phyloP scores from a whole-genome alignment of 2,888 invertebrate genomes.

The Lysandra coridon region DNA sequence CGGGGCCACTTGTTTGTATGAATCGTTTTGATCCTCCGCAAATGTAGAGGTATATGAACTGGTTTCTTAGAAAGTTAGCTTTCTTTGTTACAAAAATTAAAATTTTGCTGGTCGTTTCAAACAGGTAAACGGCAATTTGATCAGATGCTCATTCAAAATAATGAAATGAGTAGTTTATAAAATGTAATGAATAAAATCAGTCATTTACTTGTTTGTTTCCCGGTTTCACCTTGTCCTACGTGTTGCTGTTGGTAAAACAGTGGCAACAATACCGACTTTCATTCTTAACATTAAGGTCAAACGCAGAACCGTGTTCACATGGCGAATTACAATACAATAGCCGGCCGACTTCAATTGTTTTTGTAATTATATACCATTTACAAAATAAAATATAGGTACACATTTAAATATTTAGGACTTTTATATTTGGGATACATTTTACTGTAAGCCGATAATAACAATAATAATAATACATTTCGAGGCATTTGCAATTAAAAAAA shows the following conservation, averaged over 20 bases:
- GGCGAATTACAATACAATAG: slow-evolving; percentile 29
- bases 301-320: slow-evolving; percentile 23
- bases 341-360: slow-evolving; percentile 14
- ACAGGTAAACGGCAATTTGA: not conserved
- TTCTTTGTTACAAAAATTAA: not conserved
- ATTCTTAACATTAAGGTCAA: slow-evolving; percentile 27
- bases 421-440: too few relatives aligned
- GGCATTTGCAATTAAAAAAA: too few relatives aligned
- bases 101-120: not conserved
- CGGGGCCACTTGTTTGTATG: not conserved
- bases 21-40: not conserved
- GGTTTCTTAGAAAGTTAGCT: not conserved
- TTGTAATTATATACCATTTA: slow-evolving; percentile 6
- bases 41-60: not conserved
- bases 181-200: not conserved
- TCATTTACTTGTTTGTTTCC: not conserved
- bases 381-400: not conserved
- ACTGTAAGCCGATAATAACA: too few relatives aligned
- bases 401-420: too few relatives aligned
- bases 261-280: slow-evolving; percentile 26
- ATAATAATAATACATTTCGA: too few relatives aligned
- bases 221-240: slow-evolving; percentile 15
- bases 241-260: slow-evolving; percentile 21
- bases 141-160: not conserved
- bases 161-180: not conserved